Conservation (phyloP, 2,888 invertebrate genomes). For the Chaetogeoica ovagalla region DNA sequence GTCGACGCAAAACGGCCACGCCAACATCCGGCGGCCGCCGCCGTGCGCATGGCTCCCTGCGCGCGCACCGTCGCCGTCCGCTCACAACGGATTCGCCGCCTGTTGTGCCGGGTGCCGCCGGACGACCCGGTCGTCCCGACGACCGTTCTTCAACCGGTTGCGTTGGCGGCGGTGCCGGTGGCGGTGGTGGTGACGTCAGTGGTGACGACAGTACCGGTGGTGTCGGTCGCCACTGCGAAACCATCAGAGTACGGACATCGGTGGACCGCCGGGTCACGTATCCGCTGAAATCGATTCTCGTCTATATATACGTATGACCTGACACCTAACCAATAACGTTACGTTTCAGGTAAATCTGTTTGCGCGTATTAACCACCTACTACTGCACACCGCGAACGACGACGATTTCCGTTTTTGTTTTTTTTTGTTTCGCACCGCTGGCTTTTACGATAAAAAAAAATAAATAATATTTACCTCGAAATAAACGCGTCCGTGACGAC, state of each 20-base stretch:
- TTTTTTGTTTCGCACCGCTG: no score
- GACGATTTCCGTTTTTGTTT: background rate
- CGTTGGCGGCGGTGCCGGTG: background rate
- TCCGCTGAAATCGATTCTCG: background rate
- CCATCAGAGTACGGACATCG: background rate
- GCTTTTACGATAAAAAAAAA: background rate
- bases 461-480: no score
- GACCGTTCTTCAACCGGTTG: background rate
- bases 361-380: no score
- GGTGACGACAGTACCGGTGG: background rate
- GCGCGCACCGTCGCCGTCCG: background rate
- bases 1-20: slow-evolving; percentile 55
- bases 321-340: background rate
- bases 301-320: background rate
- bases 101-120: no score
- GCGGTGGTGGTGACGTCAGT: background rate
- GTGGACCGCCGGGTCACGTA: background rate
- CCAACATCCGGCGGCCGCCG: slow-evolving; percentile 55
- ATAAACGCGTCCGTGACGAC: no score
- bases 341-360: background rate
- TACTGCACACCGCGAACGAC: background rate
- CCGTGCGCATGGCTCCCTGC: slow-evolving; percentile 56
- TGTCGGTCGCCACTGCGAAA: background rate
- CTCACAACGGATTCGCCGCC: background rate
- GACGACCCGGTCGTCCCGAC: background rate